phyloP scores from a whole-genome alignment of 2,113 vertebrate species.

The Corvus moneduloides region DNA sequence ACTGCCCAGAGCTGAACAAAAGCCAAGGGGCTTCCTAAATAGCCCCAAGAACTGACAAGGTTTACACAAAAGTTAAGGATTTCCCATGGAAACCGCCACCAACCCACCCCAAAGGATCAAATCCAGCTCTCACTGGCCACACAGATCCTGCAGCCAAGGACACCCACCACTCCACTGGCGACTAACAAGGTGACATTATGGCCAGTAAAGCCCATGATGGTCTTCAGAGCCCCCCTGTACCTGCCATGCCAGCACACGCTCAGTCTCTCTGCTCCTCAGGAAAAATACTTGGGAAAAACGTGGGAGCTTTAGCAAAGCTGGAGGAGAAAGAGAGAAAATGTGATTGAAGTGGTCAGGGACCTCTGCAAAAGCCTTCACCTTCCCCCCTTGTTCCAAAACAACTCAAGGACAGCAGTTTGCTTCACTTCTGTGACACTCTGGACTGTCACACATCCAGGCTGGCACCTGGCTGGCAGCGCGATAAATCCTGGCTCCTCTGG shows the following conservation, averaged over 20 bases:
- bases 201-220: neutral
- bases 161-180: neutral
- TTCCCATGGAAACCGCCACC: neutral
- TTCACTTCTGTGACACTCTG: neutral
- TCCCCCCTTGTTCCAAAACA: neutral
- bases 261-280: neutral
- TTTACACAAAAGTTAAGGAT: neutral
- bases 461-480: neutral
- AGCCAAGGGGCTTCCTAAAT: neutral
- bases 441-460: neutral
- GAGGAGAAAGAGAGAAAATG: neutral
- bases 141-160: neutral
- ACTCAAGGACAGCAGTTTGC: neutral
- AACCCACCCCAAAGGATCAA: neutral
- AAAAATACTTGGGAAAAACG: neutral
- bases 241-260: constrained; percentile 66
- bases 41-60: neutral
- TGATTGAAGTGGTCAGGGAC: neutral
- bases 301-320: constrained; percentile 38
- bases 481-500: neutral
- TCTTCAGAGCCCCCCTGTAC: constrained; percentile 11
- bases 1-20: neutral
- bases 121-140: neutral
- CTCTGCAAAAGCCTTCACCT: neutral
- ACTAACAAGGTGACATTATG: neutral